Evolutionary conservation across 30 jellyfish, hydroid and myxozoan species (phyloP).

Genomic region (Aurelia sp.): DNA sequence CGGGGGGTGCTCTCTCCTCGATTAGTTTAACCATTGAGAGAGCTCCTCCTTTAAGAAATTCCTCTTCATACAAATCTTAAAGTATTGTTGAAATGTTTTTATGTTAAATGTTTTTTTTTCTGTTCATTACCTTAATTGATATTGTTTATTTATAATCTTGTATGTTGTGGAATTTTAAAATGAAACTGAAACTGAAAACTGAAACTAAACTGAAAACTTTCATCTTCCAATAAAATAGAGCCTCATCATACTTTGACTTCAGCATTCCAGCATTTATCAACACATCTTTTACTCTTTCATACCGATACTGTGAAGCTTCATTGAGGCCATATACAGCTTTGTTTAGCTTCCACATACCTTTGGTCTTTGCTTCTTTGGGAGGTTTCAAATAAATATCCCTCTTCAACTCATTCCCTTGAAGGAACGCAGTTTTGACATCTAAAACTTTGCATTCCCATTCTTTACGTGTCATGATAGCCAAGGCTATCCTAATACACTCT

Average conservation of each 20-base stretch:
- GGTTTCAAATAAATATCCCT: constrained; percentile 40
- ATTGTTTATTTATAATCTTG: too few species aligned
- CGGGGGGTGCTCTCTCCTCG: too few species aligned
- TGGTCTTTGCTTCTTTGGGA: constrained; percentile 46
- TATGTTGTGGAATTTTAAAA: too few species aligned
- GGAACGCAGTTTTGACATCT: constrained; percentile 57
- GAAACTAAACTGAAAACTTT: too few species aligned
- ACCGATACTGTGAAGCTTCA: constrained; percentile 18
- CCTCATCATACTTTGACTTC: constrained; percentile 45
- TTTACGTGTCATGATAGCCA: constrained; percentile 32
- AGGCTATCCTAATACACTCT: constrained; percentile 24
- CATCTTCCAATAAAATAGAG: neutral
- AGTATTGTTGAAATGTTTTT: too few species aligned
- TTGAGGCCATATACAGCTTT: constrained; percentile 52
- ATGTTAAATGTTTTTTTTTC: too few species aligned
- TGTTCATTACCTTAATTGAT: too few species aligned
- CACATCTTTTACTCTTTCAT: constrained; percentile 26
- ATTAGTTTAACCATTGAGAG: too few species aligned
- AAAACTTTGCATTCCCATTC: constrained; percentile 33
- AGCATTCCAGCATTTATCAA: constrained; percentile 35
- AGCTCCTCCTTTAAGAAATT: too few species aligned
- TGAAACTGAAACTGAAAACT: too few species aligned
- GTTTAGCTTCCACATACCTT: constrained; percentile 45
- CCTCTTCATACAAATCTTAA: too few species aligned
- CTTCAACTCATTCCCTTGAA: constrained; percentile 46